phyloP scores from a whole-genome alignment of 2,888 invertebrate genomes.

The Hylaea fasciaria region DNA sequence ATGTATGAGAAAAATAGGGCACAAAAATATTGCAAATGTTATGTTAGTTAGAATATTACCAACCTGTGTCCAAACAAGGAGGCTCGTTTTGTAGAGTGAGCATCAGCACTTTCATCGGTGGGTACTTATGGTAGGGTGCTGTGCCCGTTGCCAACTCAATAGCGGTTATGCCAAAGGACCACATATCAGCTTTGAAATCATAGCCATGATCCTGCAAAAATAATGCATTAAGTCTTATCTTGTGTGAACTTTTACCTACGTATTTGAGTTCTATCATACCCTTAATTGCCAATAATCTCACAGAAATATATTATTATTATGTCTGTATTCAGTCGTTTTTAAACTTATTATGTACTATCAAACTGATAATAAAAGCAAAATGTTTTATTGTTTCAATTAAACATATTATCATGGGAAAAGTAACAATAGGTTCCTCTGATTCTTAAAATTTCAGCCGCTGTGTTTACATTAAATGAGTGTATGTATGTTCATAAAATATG shows the following conservation, averaged over 20 bases:
- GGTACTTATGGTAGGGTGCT: constrained; percentile 99
- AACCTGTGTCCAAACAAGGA: constrained; percentile 95
- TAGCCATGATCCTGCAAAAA: constrained; percentile 94
- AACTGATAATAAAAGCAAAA: too few species aligned
- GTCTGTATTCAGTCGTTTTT: background rate
- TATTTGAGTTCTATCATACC: too few species aligned
- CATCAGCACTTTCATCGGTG: constrained; percentile 99
- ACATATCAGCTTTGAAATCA: constrained; percentile 96
- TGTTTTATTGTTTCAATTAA: too few species aligned
- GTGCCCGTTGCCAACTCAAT: constrained; percentile 99
- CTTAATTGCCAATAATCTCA: background rate
- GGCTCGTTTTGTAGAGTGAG: constrained; percentile 99
- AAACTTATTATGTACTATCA: too few species aligned
- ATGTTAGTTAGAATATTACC: constrained; percentile 1
- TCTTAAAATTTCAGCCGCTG: too few species aligned
- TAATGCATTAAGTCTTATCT: background rate
- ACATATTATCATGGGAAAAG: too few species aligned
- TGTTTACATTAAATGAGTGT: too few species aligned
- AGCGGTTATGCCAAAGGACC: constrained; percentile 96
- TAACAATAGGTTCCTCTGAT: too few species aligned
- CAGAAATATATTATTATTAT: background rate
- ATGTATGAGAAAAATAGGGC: background rate
- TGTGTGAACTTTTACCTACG: background rate
- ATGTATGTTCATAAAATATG: too few species aligned
- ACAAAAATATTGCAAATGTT: too few species aligned